Evolutionary conservation across 1,140 invertebrate genomes (phyloP).

Genomic region (Capitella teleta): DNA sequence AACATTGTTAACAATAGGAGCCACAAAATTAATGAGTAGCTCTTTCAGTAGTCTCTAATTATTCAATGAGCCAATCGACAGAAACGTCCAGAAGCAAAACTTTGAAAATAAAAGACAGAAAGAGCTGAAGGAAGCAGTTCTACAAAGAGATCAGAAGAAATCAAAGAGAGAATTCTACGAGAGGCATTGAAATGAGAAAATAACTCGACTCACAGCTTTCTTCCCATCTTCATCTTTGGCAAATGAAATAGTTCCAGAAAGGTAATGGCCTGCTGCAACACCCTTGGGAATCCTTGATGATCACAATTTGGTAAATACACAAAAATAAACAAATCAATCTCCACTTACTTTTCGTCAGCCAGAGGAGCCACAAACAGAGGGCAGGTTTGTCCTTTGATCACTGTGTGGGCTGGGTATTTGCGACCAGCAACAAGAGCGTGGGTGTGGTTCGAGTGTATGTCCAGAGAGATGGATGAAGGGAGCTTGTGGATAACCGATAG

Average conservation of each 20-base stretch:
- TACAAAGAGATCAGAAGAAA: no score
- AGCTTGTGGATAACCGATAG: conserved; percentile 69
- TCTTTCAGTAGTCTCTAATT: no score
- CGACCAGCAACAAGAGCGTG: conserved; percentile 55
- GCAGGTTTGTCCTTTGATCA: conserved; percentile 52
- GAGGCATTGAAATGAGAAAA: no score
- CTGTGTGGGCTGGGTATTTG: conserved; percentile 54
- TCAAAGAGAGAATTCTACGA: no score
- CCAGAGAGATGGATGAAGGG: conserved; percentile 55
- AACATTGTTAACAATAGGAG: no score
- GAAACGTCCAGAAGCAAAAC: no score
- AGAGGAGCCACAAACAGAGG: conserved; percentile 67
- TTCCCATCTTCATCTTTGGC: conserved; percentile 75
- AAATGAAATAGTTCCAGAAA: conserved; percentile 63
- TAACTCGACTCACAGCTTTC: conserved; percentile 47
- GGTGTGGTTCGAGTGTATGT: conserved; percentile 58
- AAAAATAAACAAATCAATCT: background rate
- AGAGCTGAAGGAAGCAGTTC: no score
- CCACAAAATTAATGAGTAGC: no score
- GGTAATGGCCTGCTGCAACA: conserved; percentile 53
- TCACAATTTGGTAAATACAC: no score
- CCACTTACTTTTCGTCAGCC: conserved; percentile 57
- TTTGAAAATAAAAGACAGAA: no score
- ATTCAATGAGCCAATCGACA: no score
- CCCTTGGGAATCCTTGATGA: conserved; percentile 50